Base-by-base conservation (phyloP, 1,140 invertebrate genomes). In the Microplitis demolitor region DNA sequence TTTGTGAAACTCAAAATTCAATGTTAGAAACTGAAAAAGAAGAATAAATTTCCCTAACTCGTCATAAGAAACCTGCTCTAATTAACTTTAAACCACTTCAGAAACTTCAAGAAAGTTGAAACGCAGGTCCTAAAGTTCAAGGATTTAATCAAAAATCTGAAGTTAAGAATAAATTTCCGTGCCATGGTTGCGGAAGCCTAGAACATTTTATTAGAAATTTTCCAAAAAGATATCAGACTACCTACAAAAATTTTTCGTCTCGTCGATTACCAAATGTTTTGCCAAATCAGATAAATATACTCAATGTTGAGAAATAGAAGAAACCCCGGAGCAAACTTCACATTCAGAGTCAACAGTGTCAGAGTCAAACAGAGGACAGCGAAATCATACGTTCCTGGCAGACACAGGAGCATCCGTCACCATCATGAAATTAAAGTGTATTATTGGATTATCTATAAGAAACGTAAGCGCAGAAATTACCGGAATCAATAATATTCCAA, bases 321-420 rank as follows among this genome's bases (percentile, higher is more conserved):
- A 37, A 69, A 69, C n/a, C 35, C 56, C 13, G 56, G 67, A 60
- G 67, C 67, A 69, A 69, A 4, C 37, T 61, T 69, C 34, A 61
- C 24, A 14, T 14, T 61, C 56, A 69, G 35, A 69, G 35, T 69
- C 39, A 6, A 45, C n/a, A 60, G 5, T n/a, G 16, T 8, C 56
- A n/a, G n/a, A n/a, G 53, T 56, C 56, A n/a, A n/a, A n/a, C n/a
- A n/a, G n/a, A n/a, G 56, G 67, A 69, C 67, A 69, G 35, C 67
- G 37, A 60, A 6, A 58, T 60, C 54, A 69, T 60, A 60, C 56
- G 9, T 50, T 69, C 67, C 34, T 61, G 34, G 67, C 67, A 69
- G 67, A 69, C 53, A 69, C 53, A 13, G 66, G 66, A 58, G 53
- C 66, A 58, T 31, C 67, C 33, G 56, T 60, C 16, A 69, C 61